Percentiles rank a stretch among this genome's conserved stretches.
Conservation (phyloP, 2,113 vertebrate genomes). For the Brienomyrus longianalis region DNA sequence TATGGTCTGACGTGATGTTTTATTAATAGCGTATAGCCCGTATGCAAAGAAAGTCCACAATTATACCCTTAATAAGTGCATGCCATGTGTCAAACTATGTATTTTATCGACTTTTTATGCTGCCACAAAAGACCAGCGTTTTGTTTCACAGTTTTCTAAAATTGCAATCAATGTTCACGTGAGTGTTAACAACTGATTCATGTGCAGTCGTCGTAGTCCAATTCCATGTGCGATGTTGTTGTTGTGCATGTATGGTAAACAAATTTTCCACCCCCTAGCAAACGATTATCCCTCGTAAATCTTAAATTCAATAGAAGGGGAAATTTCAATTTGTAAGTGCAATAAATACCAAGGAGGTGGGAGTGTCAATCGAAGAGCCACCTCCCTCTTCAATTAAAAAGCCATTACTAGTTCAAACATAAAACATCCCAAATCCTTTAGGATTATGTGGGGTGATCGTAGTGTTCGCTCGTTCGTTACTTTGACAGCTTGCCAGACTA, state of each 20-base stretch:
- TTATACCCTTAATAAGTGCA: neutral
- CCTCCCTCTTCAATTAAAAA: constrained; percentile 45
- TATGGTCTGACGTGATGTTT: constrained; percentile 68
- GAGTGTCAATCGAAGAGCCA: constrained; percentile 4
- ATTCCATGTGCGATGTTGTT: neutral
- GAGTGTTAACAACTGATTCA: neutral
- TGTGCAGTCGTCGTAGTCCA: neutral
- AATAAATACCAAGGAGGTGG: constrained; percentile 40
- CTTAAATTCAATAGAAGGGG: constrained; percentile 24
- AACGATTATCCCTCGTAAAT: constrained; percentile 38
- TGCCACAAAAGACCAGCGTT: neutral
- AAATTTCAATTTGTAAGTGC: constrained; percentile 53
- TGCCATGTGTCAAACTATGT: neutral
- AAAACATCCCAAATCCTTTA: constrained; percentile 37
- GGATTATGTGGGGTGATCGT: constrained; percentile 24
- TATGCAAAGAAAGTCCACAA: neutral
- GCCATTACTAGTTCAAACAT: constrained; percentile 32
- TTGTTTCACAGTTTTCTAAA: neutral
- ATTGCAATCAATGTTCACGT: neutral
- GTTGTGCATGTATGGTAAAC: neutral
- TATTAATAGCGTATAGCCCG: constrained; percentile 56
- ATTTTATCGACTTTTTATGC: neutral
- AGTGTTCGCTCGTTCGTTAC: constrained; percentile 32
- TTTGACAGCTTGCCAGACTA: constrained; percentile 4
- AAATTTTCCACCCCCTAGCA: neutral